phyloP scores from a whole-genome alignment of 2,888 invertebrate species.

The Catocala sponsa region DNA sequence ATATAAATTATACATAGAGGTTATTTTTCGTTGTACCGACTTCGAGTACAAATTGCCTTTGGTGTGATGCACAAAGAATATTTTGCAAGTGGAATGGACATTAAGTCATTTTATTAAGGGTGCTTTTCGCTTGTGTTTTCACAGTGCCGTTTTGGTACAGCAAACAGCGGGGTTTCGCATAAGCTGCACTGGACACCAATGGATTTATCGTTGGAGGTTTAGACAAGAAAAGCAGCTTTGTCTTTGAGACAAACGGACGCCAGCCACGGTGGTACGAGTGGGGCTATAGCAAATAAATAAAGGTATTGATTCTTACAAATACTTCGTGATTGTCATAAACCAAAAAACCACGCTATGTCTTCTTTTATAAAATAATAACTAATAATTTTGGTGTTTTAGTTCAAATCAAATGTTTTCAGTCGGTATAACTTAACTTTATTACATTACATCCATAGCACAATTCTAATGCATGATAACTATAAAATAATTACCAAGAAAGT shows the following conservation, averaged over 20 bases:
- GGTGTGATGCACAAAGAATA: conserved; percentile 34
- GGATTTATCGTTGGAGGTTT: conserved; percentile 80
- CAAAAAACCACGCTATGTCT: background rate
- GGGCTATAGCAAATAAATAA: conserved; percentile 55
- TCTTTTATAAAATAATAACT: background rate
- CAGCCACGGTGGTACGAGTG: conserved; percentile 50
- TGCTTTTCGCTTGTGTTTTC: conserved; percentile 21
- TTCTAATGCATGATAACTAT: too few relatives aligned
- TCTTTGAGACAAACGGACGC: conserved; percentile 76
- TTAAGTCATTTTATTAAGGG: conserved; percentile 13
- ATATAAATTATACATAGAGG: conserved; percentile 23
- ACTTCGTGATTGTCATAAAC: conserved; percentile 41
- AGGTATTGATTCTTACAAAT: conserved; percentile 49
- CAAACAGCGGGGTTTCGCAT: conserved; percentile 55
- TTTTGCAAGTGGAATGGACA: conserved; percentile 17
- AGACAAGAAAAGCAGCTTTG: conserved; percentile 79
- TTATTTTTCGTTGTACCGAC: conserved; percentile 33
- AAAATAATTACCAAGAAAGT: too few relatives aligned
- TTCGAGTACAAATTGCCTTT: conserved; percentile 40
- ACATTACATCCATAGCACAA: too few relatives aligned
- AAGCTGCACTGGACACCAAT: conserved; percentile 81
- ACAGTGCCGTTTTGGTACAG: conserved; percentile 36
- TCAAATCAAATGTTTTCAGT: too few relatives aligned
- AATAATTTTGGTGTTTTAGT: background rate
- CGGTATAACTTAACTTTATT: too few relatives aligned